Conservation (phyloP, 2,888 invertebrate species). For the Phania funesta region DNA sequence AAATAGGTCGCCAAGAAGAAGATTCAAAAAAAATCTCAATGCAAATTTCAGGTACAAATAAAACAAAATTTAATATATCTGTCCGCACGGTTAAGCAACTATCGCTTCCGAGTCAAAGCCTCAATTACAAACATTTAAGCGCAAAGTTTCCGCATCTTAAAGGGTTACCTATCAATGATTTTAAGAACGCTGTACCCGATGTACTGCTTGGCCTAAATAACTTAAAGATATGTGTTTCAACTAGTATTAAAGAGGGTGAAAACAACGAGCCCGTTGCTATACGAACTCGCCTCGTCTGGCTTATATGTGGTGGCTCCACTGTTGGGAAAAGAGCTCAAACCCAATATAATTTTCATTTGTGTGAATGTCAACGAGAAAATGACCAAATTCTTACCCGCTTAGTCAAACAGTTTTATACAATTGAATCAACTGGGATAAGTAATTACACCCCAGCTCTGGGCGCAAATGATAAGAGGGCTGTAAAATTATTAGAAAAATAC, state of each 20-base stretch:
- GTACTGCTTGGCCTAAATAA: slow-evolving; percentile 48
- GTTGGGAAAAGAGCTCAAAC: slow-evolving; percentile 2
- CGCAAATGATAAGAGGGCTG: slow-evolving; percentile 12
- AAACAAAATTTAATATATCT: background rate
- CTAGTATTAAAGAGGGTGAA: too few relatives aligned
- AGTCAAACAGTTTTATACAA: slow-evolving; percentile 17
- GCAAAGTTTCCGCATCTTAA: slow-evolving; percentile 3
- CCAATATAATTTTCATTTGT: background rate
- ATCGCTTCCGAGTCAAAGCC: slow-evolving; percentile 7
- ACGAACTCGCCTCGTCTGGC: slow-evolving; percentile 4
- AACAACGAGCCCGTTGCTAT: background rate
- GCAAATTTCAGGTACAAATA: slow-evolving; percentile 18
- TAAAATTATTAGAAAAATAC: background rate
- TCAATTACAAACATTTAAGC: background rate
- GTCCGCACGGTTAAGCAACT: slow-evolving; percentile 19
- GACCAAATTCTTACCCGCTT: slow-evolving; percentile 1
- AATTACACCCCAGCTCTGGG: background rate
- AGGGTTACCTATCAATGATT: slow-evolving; percentile 13
- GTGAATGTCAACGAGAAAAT: slow-evolving; percentile 14
- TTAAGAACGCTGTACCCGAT: slow-evolving; percentile 27
- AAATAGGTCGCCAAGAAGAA: slow-evolving; percentile 12
- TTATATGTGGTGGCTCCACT: slow-evolving; percentile 27
- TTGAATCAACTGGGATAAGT: background rate
- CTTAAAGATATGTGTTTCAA: slow-evolving; percentile 39
- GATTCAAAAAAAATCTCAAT: background rate